These are phyloP conservation scores for Rotaria sp. DNA, from an alignment of 2,888 invertebrate genomes.

Conservation along the genomic window DNA sequence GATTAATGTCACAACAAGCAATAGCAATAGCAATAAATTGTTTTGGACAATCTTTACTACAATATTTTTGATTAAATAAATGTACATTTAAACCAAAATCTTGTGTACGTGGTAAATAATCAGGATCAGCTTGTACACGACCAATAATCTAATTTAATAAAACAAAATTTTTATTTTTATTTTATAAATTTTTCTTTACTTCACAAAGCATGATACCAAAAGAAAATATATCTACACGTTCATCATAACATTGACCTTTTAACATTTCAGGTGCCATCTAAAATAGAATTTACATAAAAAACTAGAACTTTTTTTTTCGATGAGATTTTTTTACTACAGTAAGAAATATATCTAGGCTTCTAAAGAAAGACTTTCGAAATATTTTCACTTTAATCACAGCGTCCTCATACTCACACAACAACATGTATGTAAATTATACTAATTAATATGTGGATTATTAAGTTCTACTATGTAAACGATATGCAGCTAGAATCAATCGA, in stretches of 20 bases:
- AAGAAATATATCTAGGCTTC: too few species aligned
- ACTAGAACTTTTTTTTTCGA: not conserved
- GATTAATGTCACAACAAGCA: slow-evolving; percentile 79
- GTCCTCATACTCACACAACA: too few species aligned
- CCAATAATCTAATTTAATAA: slow-evolving; percentile 68
- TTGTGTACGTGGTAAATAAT: slow-evolving; percentile 76
- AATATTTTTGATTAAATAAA: slow-evolving; percentile 77
- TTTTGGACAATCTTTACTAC: slow-evolving; percentile 69
- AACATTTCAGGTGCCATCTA: slow-evolving; percentile 94
- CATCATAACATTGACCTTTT: slow-evolving; percentile 88
- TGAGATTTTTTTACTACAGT: too few species aligned
- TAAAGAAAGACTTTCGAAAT: not conserved
- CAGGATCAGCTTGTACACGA: slow-evolving; percentile 86
- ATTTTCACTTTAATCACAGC: not conserved
- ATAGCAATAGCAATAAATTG: slow-evolving; percentile 80
- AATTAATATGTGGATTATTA: too few species aligned
- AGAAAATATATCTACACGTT: slow-evolving; percentile 89
- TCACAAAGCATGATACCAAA: slow-evolving; percentile 90
- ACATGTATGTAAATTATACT: too few species aligned
- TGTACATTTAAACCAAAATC: slow-evolving; percentile 85
- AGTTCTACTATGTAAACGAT: too few species aligned
- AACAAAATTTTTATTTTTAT: not conserved
- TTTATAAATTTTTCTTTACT: not conserved
- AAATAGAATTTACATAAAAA: not conserved
- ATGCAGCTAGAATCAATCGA: too few species aligned